Evolutionary conservation across 23 tunicate species (phyloP).

Genomic region (Clavelina lepadiformis): DNA sequence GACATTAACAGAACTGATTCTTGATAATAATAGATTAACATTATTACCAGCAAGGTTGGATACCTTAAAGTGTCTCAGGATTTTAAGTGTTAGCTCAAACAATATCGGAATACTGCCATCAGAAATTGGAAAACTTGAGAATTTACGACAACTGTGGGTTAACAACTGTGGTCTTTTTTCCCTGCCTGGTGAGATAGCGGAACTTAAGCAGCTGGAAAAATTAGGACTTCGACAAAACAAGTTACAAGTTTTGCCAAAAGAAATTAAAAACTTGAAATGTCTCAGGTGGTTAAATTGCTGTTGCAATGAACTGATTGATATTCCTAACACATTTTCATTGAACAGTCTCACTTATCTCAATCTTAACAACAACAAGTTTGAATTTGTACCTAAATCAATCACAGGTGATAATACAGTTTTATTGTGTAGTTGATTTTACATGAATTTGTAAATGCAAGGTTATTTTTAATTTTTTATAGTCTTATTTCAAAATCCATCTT

Average conservation of each 20-base stretch:
- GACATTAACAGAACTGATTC: slow-evolving; percentile 22
- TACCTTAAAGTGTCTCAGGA: slow-evolving; percentile 10
- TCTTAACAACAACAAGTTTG: slow-evolving; percentile 25
- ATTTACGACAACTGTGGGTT: slow-evolving; percentile 28
- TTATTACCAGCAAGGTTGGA: slow-evolving; percentile 35
- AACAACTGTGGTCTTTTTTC: slow-evolving; percentile 24
- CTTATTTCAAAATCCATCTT: too few species aligned
- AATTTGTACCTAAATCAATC: slow-evolving; percentile 16
- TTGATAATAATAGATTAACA: slow-evolving; percentile 33
- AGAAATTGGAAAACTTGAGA: slow-evolving; percentile 18
- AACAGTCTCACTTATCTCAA: slow-evolving; percentile 3
- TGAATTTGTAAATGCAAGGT: too few species aligned
- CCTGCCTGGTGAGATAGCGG: slow-evolving; percentile 28
- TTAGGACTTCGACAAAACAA: slow-evolving; percentile 26
- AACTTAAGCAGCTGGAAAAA: slow-evolving; percentile 4
- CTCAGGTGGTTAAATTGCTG: slow-evolving; percentile 27
- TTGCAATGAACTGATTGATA: slow-evolving; percentile 4
- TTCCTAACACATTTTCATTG: not conserved
- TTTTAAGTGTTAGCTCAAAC: slow-evolving; percentile 19
- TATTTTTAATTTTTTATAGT: too few species aligned
- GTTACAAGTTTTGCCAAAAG: slow-evolving; percentile 26
- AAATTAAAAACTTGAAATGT: not conserved
- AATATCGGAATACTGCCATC: slow-evolving; percentile 18
- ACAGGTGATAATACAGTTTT: too few species aligned
- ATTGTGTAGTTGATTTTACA: too few species aligned